Evolutionary conservation across 2,113 vertebrate species (phyloP).

Genomic region (mouse (Mus musculus)): GRCm39 chr11:88290501-88291000

Average conservation of each 20-base stretch:
- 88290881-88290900: not conserved
- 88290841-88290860: not conserved
- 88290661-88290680: not conserved
- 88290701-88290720: not conserved
- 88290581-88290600: rapidly evolving
- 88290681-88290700: not conserved
- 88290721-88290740: not conserved
- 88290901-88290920: not conserved
- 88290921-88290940: not conserved
- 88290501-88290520: slow-evolving; percentile 17
- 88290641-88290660: not conserved
- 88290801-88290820: not conserved
- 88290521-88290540: not conserved
- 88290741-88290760: too few relatives aligned
- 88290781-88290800: too few relatives aligned
- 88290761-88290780: too few relatives aligned
- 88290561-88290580: not conserved
- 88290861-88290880: not conserved
- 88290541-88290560: not conserved
- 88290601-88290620: not conserved
- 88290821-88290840: not conserved
- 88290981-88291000: not conserved
- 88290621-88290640: not conserved
- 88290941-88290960: not conserved
- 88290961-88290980: not conserved